phyloP scores from a whole-genome alignment of 2,797 vertebrate genomes.

The Xiphophorus birchmanni region DNA sequence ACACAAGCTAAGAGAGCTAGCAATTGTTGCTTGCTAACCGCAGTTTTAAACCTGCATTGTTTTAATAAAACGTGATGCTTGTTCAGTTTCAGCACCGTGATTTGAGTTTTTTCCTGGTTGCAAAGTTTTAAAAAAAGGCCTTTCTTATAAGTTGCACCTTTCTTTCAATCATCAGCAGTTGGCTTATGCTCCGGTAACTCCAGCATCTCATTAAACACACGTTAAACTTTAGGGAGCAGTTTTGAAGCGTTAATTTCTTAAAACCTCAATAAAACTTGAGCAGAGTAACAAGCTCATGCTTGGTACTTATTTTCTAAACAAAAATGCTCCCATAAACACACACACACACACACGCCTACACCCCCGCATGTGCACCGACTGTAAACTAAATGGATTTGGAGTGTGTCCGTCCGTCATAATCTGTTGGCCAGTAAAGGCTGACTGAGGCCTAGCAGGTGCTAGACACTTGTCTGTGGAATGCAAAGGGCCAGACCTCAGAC shows the following conservation, averaged over 20 bases:
- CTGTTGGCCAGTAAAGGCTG: conserved; percentile 69
- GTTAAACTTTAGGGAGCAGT: neutral
- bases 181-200: neutral
- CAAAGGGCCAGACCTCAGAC: conserved; percentile 73
- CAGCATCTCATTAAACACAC: neutral
- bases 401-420: conserved; percentile 69
- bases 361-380: conserved; percentile 43
- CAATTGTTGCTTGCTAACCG: neutral
- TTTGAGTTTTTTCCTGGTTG: neutral
- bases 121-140: neutral
- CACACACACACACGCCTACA: conserved; percentile 1
- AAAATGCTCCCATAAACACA: conserved; percentile 6
- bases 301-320: neutral
- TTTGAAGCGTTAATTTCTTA: neutral
- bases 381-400: conserved; percentile 75
- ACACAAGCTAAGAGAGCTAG: neutral
- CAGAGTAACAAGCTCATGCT: neutral
- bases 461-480: conserved; percentile 83
- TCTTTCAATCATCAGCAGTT: neutral
- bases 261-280: neutral
- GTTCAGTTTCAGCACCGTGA: neutral
- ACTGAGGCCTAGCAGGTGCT: conserved; percentile 77
- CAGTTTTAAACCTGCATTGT: neutral
- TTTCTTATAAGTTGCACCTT: neutral
- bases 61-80: neutral